phyloP scores from a whole-genome alignment of 2,797 vertebrate species.

The Darevskia mixta region DNA sequence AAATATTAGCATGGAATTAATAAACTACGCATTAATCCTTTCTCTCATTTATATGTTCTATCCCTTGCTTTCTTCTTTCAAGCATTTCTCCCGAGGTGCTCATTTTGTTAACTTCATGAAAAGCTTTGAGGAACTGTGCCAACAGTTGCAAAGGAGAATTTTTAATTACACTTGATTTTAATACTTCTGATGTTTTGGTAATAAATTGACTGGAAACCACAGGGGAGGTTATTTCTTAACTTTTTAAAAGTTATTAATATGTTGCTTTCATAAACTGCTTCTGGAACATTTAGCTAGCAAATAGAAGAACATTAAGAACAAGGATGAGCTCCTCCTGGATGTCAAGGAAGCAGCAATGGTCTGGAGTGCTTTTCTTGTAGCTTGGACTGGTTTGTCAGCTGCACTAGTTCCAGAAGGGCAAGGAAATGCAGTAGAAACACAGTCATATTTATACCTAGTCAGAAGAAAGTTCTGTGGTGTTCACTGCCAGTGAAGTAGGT shows the following conservation, averaged over 20 bases:
- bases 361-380: neutral
- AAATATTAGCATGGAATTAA: conserved; percentile 9
- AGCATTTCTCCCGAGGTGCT: conserved; percentile 30
- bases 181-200: conserved; percentile 19
- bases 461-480: neutral
- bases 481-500: neutral
- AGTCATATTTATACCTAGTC: neutral
- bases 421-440: neutral
- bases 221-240: neutral
- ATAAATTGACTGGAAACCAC: conserved; percentile 1
- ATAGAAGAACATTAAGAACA: neutral
- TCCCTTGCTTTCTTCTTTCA: neutral
- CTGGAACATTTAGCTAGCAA: neutral
- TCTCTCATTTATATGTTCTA: conserved; percentile 1
- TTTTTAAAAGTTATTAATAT: neutral
- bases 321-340: neutral
- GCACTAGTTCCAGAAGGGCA: neutral
- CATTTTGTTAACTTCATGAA: conserved; percentile 21
- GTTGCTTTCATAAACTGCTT: neutral
- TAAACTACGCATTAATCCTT: conserved; percentile 13
- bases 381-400: neutral
- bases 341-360: neutral
- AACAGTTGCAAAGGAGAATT: conserved; percentile 6
- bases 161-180: conserved; percentile 31
- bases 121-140: conserved; percentile 21